These are phyloP conservation scores for Tachina grossa DNA, from an alignment of 2,888 invertebrate species.

Conservation along the genomic window DNA sequence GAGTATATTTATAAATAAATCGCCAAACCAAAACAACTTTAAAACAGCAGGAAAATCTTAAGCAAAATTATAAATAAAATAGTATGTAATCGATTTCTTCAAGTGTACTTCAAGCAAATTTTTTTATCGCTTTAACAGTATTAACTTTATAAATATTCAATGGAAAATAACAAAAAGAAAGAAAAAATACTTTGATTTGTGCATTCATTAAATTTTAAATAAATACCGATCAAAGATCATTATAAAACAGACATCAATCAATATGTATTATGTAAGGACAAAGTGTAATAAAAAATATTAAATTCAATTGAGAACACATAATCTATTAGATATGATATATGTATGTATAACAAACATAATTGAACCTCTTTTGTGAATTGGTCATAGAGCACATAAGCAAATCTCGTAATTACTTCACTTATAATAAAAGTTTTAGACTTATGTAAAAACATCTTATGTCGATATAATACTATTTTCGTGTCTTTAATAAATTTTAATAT, in stretches of 20 bases:
- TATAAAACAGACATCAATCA: constrained; percentile 38
- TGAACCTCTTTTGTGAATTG: constrained; percentile 3
- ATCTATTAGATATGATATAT: constrained; percentile 39
- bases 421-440: too few relatives aligned
- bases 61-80: too few relatives aligned
- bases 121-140: not conserved
- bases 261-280: constrained; percentile 33
- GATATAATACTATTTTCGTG: too few relatives aligned
- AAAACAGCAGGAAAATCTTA: too few relatives aligned
- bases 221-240: constrained; percentile 60
- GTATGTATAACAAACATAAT: not conserved
- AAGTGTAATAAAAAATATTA: constrained; percentile 12
- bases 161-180: not conserved
- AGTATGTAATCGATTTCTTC: not conserved
- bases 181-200: constrained; percentile 16
- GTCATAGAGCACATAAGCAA: not conserved
- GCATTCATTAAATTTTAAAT: constrained; percentile 19
- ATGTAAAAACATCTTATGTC: too few relatives aligned
- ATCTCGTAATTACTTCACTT: too few relatives aligned
- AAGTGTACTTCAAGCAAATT: constrained; percentile 8
- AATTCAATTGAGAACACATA: constrained; percentile 16
- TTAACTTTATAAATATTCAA: constrained; percentile 49
- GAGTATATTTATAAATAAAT: too few relatives aligned
- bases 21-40: too few relatives aligned
- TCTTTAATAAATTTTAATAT: too few relatives aligned